A percentile compares a stretch with the other conserved stretches of the same genome.
Conservation (phyloP, 2,888 invertebrate species). For the Oscheius sp. region DNA sequence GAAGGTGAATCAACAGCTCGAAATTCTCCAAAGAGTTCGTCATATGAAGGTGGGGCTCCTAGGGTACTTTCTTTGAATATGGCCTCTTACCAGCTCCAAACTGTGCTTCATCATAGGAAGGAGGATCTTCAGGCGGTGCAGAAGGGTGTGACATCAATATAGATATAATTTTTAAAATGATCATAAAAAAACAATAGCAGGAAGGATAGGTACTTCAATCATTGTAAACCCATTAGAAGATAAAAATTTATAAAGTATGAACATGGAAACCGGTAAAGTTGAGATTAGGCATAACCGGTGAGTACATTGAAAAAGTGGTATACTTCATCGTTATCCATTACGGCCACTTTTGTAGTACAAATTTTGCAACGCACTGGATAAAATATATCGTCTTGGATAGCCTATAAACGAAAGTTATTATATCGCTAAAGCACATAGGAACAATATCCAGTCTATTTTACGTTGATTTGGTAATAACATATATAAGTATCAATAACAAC, state of each 20-base stretch:
- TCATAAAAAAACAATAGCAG: background rate
- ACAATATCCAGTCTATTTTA: no score
- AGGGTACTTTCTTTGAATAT: background rate
- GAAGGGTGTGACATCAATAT: conserved; percentile 31
- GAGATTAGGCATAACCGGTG: conserved; percentile 72
- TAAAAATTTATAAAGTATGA: conserved; percentile 6
- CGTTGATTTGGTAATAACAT: background rate
- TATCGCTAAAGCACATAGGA: background rate
- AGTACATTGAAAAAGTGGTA: conserved; percentile 77
- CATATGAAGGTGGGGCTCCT: conserved; percentile 52
- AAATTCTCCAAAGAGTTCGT: conserved; percentile 48
- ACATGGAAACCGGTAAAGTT: conserved; percentile 1
- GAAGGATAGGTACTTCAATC: background rate
- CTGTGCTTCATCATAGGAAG: conserved; percentile 31
- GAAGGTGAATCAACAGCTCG: conserved; percentile 35
- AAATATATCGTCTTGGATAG: conserved; percentile 70
- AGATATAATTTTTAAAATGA: no score
- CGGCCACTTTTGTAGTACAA: conserved; percentile 72
- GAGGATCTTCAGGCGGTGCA: conserved; percentile 33
- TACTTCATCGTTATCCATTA: conserved; percentile 75
- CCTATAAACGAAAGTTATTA: conserved; percentile 4
- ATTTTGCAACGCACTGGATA: conserved; percentile 74
- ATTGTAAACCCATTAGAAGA: background rate
- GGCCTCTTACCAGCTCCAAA: background rate
- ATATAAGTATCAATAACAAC: background rate